These are phyloP conservation scores for Channa maculata DNA, from an alignment of 2,113 vertebrate species.

Conservation along the genomic window DNA sequence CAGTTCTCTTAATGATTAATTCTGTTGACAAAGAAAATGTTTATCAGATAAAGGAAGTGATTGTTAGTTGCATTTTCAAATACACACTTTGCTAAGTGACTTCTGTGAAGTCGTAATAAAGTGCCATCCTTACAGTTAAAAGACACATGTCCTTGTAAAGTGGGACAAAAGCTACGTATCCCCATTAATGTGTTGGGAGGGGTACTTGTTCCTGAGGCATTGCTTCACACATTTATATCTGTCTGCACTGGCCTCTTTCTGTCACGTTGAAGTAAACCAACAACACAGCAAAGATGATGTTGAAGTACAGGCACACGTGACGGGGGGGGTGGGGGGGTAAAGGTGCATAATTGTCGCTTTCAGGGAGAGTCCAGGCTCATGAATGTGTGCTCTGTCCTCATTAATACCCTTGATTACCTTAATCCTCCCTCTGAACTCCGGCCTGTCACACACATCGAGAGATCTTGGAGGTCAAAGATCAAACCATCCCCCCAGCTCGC, in stretches of 20 bases:
- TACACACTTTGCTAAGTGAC: background rate
- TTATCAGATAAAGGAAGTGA: too few relatives aligned
- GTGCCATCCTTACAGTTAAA: background rate
- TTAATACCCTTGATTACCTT: slow-evolving; percentile 76
- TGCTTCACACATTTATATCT: slow-evolving; percentile 43
- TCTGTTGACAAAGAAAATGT: too few relatives aligned
- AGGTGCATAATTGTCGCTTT: slow-evolving; percentile 57
- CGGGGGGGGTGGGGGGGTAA: background rate
- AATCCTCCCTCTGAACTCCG: slow-evolving; percentile 71
- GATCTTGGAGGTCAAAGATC: slow-evolving; percentile 73
- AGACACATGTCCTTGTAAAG: slow-evolving; percentile 33
- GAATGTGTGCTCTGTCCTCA: slow-evolving; percentile 72
- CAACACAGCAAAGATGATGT: slow-evolving; percentile 21
- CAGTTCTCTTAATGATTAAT: too few relatives aligned
- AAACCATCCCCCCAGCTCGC: slow-evolving; percentile 53
- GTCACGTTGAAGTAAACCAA: slow-evolving; percentile 39
- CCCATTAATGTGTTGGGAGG: slow-evolving; percentile 14
- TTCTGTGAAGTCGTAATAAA: slow-evolving; percentile 7
- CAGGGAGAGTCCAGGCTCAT: slow-evolving; percentile 41
- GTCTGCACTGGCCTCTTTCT: slow-evolving; percentile 47
- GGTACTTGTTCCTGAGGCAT: slow-evolving; percentile 3
- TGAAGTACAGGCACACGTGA: slow-evolving; percentile 6
- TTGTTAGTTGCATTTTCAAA: background rate
- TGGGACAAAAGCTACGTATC: slow-evolving; percentile 40
- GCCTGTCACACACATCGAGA: slow-evolving; percentile 67